These are phyloP conservation scores for Tor tambroides DNA, from an alignment of 2,113 vertebrate genomes.

Conservation along the genomic window DNA sequence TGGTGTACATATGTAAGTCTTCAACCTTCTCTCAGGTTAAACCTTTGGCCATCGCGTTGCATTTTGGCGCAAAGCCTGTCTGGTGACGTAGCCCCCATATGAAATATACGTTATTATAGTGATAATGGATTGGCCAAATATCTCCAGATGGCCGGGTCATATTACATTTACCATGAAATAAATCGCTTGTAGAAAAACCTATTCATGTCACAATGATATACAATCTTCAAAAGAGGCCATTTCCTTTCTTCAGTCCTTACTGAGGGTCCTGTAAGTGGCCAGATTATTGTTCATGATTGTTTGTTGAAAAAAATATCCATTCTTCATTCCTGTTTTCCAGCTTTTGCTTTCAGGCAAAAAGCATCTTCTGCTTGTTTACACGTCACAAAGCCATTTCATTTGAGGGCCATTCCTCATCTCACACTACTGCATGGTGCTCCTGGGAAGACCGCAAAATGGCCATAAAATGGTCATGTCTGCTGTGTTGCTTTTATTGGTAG, in stretches of 20 bases:
- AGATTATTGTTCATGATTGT: not conserved
- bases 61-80: not conserved
- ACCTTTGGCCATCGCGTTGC: slow-evolving; percentile 1
- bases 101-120: slow-evolving; percentile 23
- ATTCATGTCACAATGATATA: slow-evolving; percentile 23
- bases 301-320: not conserved
- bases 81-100: not conserved
- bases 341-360: not conserved
- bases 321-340: not conserved
- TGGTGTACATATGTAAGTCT: not conserved
- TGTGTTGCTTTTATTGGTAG: slow-evolving; percentile 53
- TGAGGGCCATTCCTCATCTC: slow-evolving; percentile 16
- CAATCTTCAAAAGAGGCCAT: not conserved
- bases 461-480: slow-evolving; percentile 13
- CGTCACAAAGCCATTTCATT: not conserved
- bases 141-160: slow-evolving; percentile 17
- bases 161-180: slow-evolving; percentile 26
- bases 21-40: slow-evolving; percentile 37
- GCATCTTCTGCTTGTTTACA: not conserved
- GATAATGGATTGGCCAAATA: slow-evolving; percentile 40
- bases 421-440: slow-evolving; percentile 49
- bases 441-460: slow-evolving; percentile 14
- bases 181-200: not conserved
- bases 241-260: slow-evolving; percentile 43
- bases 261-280: slow-evolving; percentile 1